Evolutionary conservation across 2,797 vertebrate species (phyloP), one percentile per base, ranked within the genome.

Genomic region (Lagodon rhomboides): DNA sequence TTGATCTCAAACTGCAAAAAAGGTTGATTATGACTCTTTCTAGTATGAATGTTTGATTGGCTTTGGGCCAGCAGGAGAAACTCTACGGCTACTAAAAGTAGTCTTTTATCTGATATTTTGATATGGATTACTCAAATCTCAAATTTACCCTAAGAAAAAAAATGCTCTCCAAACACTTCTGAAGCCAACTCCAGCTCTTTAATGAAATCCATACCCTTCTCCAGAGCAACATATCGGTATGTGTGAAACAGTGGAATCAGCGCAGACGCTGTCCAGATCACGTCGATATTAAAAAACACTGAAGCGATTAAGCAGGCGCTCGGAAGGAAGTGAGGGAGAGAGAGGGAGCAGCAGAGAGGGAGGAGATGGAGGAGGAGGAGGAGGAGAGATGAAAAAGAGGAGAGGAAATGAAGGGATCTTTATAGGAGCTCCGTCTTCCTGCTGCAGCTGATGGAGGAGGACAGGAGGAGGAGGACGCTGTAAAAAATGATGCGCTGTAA

Each of bases 361-460:
- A 94, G 94, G 58, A 68, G 46, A 67, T 92, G 91, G 93, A 94
- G 94, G 58, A 68, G 46, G 62, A 92, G 82, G 85, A 83, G 91
- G 82, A 91, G 92, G 94, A 95, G 72, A 71, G 83, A 85, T 86
- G 83, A 87, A 87, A 89, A 85, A 64, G 80, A 79, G 60, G 73
- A 61, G 71, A 87, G 89, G 95, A 96, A 96, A 96, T 95, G 91
- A 95, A 95, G 66, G 85, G 80, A 79, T 85, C 68, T 82, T 82
- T 75, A 77, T 68, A 72, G 82, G 80, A 84, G 82, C 84, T 67
- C 66, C n/a, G 10, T 83, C 77, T 88, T 87, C 74, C 87, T 88
- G 82, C 71, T 65, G 76, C 55, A 77, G 68, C 72, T 50, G 55
- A 85, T 7, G 66, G 56, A 63, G 23, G 25, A 65, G 61, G 60